Conservation (phyloP, 2,797 vertebrate species). For the Enteromius paludinosus region DNA sequence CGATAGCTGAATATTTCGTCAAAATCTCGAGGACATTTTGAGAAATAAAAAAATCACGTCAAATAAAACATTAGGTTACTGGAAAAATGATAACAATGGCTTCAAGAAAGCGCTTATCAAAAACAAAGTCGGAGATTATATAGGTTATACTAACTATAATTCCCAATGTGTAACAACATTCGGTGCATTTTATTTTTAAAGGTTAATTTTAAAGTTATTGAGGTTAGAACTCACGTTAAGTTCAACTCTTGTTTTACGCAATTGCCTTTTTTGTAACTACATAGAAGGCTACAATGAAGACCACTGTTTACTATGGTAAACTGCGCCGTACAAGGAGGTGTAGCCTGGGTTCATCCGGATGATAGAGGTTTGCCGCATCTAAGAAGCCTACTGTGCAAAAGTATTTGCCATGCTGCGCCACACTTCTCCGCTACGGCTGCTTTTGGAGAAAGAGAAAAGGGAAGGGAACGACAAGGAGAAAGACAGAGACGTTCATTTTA, state of each 20-base stretch:
- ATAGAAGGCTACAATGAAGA: not conserved
- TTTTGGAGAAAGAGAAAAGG: not conserved
- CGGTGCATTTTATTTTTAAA: not conserved
- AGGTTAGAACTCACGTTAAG: not conserved
- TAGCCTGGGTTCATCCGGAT: not conserved
- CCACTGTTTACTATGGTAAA: not conserved
- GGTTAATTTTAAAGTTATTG: not conserved
- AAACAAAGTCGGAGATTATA: not conserved
- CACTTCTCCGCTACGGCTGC: not conserved
- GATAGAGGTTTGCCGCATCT: not conserved
- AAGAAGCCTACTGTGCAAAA: conserved; percentile 20
- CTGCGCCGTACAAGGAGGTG: not conserved
- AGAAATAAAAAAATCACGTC: not conserved
- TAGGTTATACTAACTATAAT: not conserved
- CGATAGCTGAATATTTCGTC: not conserved
- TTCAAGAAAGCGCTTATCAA: not conserved
- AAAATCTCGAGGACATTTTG: not conserved
- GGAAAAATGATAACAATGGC: not conserved
- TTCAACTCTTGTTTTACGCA: not conserved
- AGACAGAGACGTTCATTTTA: not conserved
- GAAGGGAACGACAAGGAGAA: not conserved
- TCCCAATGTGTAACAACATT: not conserved
- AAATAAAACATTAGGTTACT: not conserved
- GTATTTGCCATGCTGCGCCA: conserved; percentile 19
- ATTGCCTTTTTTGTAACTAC: not conserved